These are phyloP conservation scores for Orchestia grillus DNA, from an alignment of 1,140 invertebrate species.

Conservation along the genomic window DNA sequence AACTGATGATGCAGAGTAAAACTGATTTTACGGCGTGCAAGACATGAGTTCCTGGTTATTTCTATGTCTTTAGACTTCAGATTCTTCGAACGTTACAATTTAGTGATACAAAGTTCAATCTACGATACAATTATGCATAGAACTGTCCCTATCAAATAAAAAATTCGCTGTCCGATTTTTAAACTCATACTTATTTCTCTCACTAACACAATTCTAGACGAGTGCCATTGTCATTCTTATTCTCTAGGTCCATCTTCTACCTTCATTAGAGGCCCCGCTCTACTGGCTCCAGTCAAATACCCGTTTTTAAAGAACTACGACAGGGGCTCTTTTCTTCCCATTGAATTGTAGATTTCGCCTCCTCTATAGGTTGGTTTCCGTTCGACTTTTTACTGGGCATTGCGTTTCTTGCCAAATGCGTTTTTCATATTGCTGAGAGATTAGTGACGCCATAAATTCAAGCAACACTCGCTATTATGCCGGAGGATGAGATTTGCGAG, in stretches of 20 bases:
- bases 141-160: not conserved
- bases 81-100: not conserved
- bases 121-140: not conserved
- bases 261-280: not conserved
- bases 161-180: not conserved
- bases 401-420: constrained; percentile 27
- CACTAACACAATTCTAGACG: not conserved
- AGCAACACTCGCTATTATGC: constrained; percentile 47
- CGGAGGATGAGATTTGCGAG: not conserved
- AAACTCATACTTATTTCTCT: not conserved
- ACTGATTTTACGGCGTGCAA: too few relatives aligned
- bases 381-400: not conserved
- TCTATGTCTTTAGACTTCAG: not conserved
- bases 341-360: constrained; percentile 27
- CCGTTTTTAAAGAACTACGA: not conserved
- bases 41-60: too few relatives aligned
- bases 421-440: constrained; percentile 54
- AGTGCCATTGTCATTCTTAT: not conserved
- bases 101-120: not conserved
- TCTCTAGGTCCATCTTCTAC: not conserved
- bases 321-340: not conserved
- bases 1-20: too few relatives aligned
- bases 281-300: not conserved
- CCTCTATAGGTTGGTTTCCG: not conserved
- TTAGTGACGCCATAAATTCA: constrained; percentile 52